Evolutionary conservation across 2,797 vertebrate species (phyloP).

Genomic region (Luscinia luscinia): DNA sequence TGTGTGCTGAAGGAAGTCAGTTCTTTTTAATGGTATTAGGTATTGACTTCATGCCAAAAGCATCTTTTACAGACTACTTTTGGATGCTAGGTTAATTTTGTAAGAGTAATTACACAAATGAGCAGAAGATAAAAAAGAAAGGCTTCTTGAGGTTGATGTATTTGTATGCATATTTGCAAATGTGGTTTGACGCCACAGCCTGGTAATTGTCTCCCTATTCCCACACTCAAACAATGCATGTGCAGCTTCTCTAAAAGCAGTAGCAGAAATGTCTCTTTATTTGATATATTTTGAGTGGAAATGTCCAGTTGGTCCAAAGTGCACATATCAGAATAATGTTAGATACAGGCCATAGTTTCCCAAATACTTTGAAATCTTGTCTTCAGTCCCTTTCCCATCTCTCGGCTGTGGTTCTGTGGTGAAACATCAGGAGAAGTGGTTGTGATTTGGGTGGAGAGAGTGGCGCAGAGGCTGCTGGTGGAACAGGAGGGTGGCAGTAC

Average conservation of each 20-base stretch:
- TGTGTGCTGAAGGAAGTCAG: slow-evolving; percentile 55
- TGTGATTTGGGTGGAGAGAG: not conserved
- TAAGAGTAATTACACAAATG: slow-evolving; percentile 42
- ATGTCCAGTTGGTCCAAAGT: not conserved
- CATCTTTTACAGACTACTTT: slow-evolving; percentile 61
- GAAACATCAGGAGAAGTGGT: not conserved
- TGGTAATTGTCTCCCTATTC: not conserved
- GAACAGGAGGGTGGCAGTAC: not conserved
- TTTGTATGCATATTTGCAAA: not conserved
- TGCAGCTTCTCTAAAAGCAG: not conserved
- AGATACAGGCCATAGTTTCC: not conserved
- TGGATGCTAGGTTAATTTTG: slow-evolving; percentile 40
- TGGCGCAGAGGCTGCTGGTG: not conserved
- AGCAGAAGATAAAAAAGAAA: slow-evolving; percentile 33
- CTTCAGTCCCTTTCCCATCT: not conserved
- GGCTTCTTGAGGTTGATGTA: not conserved
- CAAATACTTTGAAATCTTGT: not conserved
- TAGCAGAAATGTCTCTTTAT: not conserved
- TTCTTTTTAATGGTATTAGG: slow-evolving; percentile 36
- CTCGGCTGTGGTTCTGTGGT: not conserved
- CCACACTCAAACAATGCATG: too few relatives aligned
- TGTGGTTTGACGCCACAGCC: not conserved
- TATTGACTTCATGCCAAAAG: slow-evolving; percentile 50
- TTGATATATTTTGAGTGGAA: not conserved
- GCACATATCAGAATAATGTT: accelerated